Percentiles rank a stretch among this genome's conserved stretches.
Evolutionary conservation across 2,797 vertebrate species (phyloP).

Genomic region (Tamandua tetradactyla): DNA sequence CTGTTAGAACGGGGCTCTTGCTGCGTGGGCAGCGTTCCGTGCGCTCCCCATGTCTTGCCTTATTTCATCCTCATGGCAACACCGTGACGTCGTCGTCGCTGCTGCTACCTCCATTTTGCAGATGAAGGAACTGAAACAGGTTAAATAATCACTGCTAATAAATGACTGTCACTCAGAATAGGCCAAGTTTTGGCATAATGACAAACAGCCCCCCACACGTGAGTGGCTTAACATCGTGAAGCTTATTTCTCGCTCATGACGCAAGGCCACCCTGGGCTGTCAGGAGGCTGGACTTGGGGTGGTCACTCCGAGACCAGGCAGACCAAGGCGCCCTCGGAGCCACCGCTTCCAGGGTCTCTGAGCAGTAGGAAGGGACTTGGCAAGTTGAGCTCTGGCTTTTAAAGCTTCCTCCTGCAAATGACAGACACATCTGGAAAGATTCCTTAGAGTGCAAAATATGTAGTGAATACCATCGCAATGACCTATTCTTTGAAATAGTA

Average conservation of each 20-base stretch:
- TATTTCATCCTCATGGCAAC: neutral
- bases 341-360: neutral
- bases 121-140: neutral
- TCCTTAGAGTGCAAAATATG: neutral
- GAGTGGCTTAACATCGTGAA: neutral
- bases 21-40: neutral
- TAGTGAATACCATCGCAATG: neutral
- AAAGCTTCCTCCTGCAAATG: neutral
- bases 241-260: neutral
- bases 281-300: neutral
- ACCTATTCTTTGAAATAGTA: neutral
- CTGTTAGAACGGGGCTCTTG: neutral
- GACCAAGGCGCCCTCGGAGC: neutral
- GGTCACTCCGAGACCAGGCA: neutral
- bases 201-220: too few relatives aligned
- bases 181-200: neutral
- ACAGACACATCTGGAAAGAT: neutral
- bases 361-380: neutral
- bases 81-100: neutral
- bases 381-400: neutral
- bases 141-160: neutral
- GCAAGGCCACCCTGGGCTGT: accelerated
- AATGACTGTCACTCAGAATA: neutral
- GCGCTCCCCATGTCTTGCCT: neutral
- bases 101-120: neutral